Evolutionary conservation across 1,140 invertebrate species (phyloP).

Genomic region (Drosophila pallidifrons): DNA sequence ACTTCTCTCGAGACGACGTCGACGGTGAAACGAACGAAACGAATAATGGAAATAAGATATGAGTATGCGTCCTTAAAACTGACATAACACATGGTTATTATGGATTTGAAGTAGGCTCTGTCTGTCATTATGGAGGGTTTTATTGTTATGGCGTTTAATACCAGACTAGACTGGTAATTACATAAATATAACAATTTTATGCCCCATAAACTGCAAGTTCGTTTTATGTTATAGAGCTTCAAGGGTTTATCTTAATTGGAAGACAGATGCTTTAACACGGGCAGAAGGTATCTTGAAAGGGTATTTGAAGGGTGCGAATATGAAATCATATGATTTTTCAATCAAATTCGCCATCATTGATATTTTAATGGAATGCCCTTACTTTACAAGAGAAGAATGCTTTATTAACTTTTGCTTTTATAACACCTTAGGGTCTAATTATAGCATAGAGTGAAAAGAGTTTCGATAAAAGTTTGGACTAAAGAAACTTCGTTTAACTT

Average conservation of each 20-base stretch:
- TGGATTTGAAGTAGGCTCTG: not conserved
- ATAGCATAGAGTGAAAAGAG: no score
- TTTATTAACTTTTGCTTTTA: no score
- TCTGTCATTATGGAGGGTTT: not conserved
- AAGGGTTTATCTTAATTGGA: not conserved
- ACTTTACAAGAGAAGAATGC: no score
- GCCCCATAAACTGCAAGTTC: not conserved
- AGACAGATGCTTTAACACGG: no score
- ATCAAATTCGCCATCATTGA: no score
- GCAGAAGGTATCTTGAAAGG: not conserved
- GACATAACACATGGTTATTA: not conserved
- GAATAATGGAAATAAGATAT: not conserved
- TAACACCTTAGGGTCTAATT: no score
- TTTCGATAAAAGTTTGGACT: no score
- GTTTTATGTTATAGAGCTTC: not conserved
- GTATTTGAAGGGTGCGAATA: not conserved
- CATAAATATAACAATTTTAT: constrained; percentile 4
- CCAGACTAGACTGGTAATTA: constrained; percentile 1
- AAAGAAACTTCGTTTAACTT: no score
- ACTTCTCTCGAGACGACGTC: constrained; percentile 1
- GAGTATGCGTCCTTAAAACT: not conserved
- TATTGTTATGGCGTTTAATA: not conserved
- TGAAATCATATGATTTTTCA: no score
- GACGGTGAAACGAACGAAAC: not conserved
- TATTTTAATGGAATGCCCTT: no score